phyloP scores from a whole-genome alignment of 2,797 vertebrate genomes.

The Fistularia tabacaria region DNA sequence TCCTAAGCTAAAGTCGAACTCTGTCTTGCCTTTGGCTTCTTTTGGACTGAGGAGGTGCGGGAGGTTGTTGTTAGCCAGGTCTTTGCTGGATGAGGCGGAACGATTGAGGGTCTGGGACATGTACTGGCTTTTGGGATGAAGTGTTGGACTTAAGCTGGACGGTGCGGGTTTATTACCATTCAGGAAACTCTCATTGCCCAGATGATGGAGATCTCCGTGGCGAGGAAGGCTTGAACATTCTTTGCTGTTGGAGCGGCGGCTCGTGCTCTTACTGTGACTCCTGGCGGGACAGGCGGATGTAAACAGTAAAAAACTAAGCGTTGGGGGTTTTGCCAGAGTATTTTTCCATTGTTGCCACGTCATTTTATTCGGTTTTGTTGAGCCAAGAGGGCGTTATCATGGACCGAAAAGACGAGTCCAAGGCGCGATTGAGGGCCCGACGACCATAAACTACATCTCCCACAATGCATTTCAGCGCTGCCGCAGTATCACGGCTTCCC shows the following conservation, averaged over 20 bases:
- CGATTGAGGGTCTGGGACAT: conserved; percentile 86
- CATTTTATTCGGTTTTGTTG: too few species aligned
- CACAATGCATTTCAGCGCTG: too few species aligned
- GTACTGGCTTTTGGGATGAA: conserved; percentile 86
- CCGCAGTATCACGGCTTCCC: too few species aligned
- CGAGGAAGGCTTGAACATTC: conserved; percentile 91
- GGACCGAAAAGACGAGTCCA: too few species aligned
- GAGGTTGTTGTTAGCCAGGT: conserved; percentile 91
- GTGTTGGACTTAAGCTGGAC: conserved; percentile 86
- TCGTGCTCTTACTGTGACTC: conserved; percentile 89
- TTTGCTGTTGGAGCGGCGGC: conserved; percentile 90
- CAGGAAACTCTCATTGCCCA: conserved; percentile 87
- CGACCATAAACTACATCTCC: too few species aligned
- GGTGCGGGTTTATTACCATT: conserved; percentile 90
- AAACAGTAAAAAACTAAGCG: not conserved
- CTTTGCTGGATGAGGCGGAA: conserved; percentile 87
- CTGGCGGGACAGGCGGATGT: conserved; percentile 56
- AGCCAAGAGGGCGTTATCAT: too few species aligned
- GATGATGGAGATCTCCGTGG: conserved; percentile 86
- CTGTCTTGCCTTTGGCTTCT: conserved; percentile 88
- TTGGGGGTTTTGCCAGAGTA: not conserved
- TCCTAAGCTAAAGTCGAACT: conserved; percentile 92
- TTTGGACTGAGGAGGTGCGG: conserved; percentile 97
- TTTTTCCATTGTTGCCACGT: not conserved
- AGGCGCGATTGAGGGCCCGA: too few species aligned